Base-by-base conservation (phyloP, 1,140 invertebrate genomes). In the Episyrphus balteatus region DNA sequence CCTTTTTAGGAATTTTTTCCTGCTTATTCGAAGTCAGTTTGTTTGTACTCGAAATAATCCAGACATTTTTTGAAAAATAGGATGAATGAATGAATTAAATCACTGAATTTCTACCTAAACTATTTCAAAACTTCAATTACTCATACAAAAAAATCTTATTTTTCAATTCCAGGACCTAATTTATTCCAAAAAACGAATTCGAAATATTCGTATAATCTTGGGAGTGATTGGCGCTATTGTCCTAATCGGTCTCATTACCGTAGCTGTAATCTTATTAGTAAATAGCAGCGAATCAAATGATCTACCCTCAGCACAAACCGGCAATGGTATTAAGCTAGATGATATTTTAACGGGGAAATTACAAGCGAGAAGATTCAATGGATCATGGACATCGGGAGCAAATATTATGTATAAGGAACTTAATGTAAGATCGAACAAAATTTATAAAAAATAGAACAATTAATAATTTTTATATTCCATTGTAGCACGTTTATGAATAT, bases 361-460 rank as follows among this genome's bases (percentile, higher is more conserved):
- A n/a, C 62, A 59, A 44, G 59, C 74, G 1, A 66, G 62, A 36
- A 55, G 65, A 11, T 75, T 76, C 48, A 77, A 76, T 55, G 74
- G 68, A 40, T 74, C 71, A 30, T 77, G 75, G 74, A 62, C 73
- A 40, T 69, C 69, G 46, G 71, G 69, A 58, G 64, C 58, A 26
- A 58, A 41, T 51, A 14, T 67, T 26, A 56, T 67, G 31, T 68
- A 55, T 48, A 57, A 55, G 17, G 50, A 58, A 1, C 43, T 48
- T 42, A 39, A 51, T 51, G 65, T 66, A 54, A 55, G 56, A 51
- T 38, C 30, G 38, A 44, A 30, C 44, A 46, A 21, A 36, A 42
- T 7, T 41, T 41, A 41, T 32, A 33, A 0, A 26, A 33, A 13
- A 46, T 6, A 31, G 15, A 2, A 17, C 13, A 8, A 8, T 5